Percentiles rank a stretch among this genome's conserved stretches.
Conservation (phyloP, 2,888 invertebrate species). For the Sinopyrophorus schimmeli region DNA sequence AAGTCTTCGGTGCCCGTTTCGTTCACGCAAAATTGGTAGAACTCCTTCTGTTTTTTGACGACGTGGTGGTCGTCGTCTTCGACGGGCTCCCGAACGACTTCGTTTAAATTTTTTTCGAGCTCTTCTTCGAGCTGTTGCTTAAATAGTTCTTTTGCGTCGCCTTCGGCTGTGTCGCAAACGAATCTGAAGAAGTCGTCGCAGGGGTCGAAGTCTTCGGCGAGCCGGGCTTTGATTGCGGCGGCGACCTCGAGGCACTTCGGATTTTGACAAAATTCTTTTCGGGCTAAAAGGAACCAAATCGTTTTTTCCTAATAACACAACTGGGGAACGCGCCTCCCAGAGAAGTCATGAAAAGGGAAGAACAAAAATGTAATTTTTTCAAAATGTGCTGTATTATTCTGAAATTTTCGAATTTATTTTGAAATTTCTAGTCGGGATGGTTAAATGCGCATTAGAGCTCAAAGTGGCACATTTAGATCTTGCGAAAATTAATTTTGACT, state of each 20-base stretch:
- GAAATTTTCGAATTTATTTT: too few species aligned
- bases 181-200: slow-evolving; percentile 70
- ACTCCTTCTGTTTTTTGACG: slow-evolving; percentile 11
- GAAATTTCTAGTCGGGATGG: too few species aligned
- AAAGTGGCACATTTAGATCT: too few species aligned
- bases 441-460: too few species aligned
- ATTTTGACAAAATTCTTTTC: too few species aligned
- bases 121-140: neutral
- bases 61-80: slow-evolving; percentile 16
- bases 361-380: too few species aligned
- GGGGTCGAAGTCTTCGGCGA: slow-evolving; percentile 69
- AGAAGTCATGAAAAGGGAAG: too few species aligned
- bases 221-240: slow-evolving; percentile 66
- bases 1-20: slow-evolving; percentile 31
- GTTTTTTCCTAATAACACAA: too few species aligned
- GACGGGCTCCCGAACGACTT: slow-evolving; percentile 14
- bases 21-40: slow-evolving; percentile 40
- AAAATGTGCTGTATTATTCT: too few species aligned
- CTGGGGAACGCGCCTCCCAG: too few species aligned
- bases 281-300: too few species aligned
- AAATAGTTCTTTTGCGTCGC: neutral
- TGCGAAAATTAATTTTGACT: too few species aligned
- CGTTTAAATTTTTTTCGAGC: slow-evolving; percentile 7
- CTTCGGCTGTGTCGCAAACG: slow-evolving; percentile 8
- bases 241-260: slow-evolving; percentile 56